Conservation (phyloP, 2,113 vertebrate genomes). For the Pseudorhombus dupliciocellatus region DNA sequence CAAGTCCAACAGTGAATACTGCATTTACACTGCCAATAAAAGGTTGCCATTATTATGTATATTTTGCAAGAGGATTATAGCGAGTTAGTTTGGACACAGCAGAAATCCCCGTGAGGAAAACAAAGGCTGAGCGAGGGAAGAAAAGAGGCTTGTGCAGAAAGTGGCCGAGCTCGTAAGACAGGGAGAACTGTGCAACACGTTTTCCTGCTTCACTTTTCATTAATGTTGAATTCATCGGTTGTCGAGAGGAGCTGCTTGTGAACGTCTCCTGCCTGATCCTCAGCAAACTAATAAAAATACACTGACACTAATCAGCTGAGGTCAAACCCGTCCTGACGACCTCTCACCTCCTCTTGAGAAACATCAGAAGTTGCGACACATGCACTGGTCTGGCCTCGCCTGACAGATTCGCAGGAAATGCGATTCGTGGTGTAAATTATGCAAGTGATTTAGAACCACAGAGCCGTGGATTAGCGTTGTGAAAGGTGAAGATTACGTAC, state of each 20-base stretch:
- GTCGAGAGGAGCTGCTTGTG: too few relatives aligned
- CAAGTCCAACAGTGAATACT: slow-evolving; percentile 14
- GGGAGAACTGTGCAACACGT: slow-evolving; percentile 3
- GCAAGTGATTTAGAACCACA: slow-evolving; percentile 27
- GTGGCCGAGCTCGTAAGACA: slow-evolving; percentile 24
- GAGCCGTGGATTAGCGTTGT: slow-evolving; percentile 13
- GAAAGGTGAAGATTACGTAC: neutral
- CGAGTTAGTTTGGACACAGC: slow-evolving; percentile 49
- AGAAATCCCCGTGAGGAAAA: slow-evolving; percentile 50
- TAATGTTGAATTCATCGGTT: neutral
- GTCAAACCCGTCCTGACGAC: too few relatives aligned
- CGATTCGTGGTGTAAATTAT: neutral
- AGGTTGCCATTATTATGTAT: slow-evolving; percentile 40
- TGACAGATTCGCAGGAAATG: neutral
- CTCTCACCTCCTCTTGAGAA: neutral
- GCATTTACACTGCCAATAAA: slow-evolving; percentile 24
- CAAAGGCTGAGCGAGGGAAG: slow-evolving; percentile 39
- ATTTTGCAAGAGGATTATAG: slow-evolving; percentile 66
- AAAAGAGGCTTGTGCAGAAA: slow-evolving; percentile 72
- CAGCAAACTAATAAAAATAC: too few relatives aligned
- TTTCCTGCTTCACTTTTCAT: too few relatives aligned
- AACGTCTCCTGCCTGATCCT: too few relatives aligned
- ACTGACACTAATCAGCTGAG: too few relatives aligned
- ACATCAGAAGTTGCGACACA: slow-evolving; percentile 23
- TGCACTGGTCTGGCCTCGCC: slow-evolving; percentile 34